phyloP scores from a whole-genome alignment of 2,113 vertebrate species.

The Scytalopus superciliaris region DNA sequence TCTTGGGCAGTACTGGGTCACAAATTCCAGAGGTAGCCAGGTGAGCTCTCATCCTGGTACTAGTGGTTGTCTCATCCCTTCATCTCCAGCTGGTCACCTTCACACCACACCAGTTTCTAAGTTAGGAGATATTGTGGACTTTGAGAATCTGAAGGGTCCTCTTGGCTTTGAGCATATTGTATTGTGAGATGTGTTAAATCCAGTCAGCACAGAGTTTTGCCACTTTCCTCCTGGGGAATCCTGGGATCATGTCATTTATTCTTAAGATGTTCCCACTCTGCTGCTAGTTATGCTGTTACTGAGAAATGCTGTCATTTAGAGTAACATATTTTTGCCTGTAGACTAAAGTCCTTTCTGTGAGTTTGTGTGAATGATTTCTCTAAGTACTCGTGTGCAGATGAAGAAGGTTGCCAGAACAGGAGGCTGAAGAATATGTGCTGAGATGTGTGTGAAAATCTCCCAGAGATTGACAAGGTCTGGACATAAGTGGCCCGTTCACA shows the following conservation, averaged over 20 bases:
- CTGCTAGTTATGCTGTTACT: background rate
- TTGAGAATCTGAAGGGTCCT: background rate
- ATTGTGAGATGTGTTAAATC: background rate
- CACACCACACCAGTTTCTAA: background rate
- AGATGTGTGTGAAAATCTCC: background rate
- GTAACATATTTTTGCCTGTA: background rate
- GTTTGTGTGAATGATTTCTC: background rate
- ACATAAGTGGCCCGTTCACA: background rate
- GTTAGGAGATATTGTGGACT: background rate
- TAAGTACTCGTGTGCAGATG: background rate
- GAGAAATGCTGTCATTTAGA: background rate
- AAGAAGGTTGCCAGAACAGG: background rate
- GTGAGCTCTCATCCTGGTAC: background rate
- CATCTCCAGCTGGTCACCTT: background rate
- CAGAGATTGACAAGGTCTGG: background rate
- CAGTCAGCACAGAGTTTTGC: background rate
- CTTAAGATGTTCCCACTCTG: background rate
- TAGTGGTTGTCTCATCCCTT: background rate
- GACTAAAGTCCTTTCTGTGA: background rate
- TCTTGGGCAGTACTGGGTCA: rapidly evolving
- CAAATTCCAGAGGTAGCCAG: background rate
- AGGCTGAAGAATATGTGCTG: background rate
- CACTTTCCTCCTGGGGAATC: background rate
- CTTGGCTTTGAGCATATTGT: background rate
- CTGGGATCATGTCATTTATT: background rate